These are phyloP conservation scores for Oikopleura vanhoeffeni DNA, from an alignment of 23 tunicate genomes.

Conservation along the genomic window DNA sequence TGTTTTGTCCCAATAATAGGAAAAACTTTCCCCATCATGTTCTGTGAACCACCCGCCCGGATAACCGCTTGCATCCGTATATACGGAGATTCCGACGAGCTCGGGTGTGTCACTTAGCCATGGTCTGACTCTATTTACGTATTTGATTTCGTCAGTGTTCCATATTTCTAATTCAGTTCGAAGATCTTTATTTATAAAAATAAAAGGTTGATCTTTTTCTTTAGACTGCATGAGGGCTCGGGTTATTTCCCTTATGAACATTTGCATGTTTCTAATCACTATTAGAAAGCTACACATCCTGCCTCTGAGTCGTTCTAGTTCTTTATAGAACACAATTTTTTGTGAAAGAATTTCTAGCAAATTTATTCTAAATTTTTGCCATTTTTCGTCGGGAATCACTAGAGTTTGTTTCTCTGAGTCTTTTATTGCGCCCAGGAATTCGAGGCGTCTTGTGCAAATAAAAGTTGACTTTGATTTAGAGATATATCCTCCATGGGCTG, in stretches of 20 bases:
- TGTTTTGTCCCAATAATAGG: not conserved
- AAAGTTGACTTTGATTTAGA: no score
- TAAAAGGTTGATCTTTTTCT: not conserved
- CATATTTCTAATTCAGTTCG: not conserved
- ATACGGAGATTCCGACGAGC: not conserved
- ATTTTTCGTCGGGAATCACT: not conserved
- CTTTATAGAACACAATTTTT: not conserved
- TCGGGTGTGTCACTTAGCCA: not conserved
- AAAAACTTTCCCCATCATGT: not conserved
- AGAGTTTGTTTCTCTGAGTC: not conserved
- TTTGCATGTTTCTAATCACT: not conserved
- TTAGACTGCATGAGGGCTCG: not conserved
- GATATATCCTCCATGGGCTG: no score
- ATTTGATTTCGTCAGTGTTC: not conserved
- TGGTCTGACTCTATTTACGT: not conserved
- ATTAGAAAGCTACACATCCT: not conserved
- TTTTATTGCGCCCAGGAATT: not conserved
- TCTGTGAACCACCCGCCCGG: not conserved
- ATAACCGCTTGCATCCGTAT: not conserved
- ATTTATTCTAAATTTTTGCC: not conserved
- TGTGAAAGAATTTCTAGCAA: not conserved
- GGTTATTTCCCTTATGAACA: not conserved
- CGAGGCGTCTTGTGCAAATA: no score
- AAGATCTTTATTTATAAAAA: not conserved
- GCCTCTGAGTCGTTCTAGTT: not conserved